Percentiles rank a stretch among this genome's conserved stretches.
Conservation (phyloP, 92 coral and sea anemone species). For the Desmophyllum pertusum region DNA sequence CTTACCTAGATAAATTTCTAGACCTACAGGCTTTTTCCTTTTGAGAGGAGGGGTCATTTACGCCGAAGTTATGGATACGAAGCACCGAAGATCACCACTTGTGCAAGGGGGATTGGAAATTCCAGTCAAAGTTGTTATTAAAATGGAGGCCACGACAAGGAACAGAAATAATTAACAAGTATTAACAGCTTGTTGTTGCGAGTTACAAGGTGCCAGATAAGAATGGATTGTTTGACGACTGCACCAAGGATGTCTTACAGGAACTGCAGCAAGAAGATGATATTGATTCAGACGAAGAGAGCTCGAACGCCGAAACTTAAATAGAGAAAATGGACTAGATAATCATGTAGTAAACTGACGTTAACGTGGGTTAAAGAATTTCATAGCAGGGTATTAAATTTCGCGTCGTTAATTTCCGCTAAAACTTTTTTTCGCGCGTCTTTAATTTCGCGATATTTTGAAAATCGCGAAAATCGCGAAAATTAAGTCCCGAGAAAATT, state of each 20-base stretch:
- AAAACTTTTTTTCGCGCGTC: too few relatives aligned
- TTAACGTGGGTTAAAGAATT: too few relatives aligned
- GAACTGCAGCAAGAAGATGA: too few relatives aligned
- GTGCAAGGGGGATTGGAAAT: constrained; percentile 52
- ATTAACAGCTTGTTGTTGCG: constrained; percentile 9
- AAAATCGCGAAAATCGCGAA: too few relatives aligned
- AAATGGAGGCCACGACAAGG: constrained; percentile 42
- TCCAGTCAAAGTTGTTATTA: constrained; percentile 29
- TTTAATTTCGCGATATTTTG: too few relatives aligned
- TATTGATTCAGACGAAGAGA: too few relatives aligned
- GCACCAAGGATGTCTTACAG: background rate
- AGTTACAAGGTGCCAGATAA: constrained; percentile 24
- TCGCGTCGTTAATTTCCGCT: too few relatives aligned
- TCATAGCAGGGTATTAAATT: too few relatives aligned
- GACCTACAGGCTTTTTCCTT: constrained; percentile 32
- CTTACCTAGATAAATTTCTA: constrained; percentile 55
- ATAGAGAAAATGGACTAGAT: too few relatives aligned
- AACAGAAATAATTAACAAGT: constrained; percentile 14
- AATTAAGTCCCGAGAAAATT: too few relatives aligned
- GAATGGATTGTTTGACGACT: constrained; percentile 14
- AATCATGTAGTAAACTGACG: too few relatives aligned
- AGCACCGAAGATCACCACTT: constrained; percentile 48
- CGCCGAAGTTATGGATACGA: constrained; percentile 28
- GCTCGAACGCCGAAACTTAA: too few relatives aligned
- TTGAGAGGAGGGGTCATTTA: constrained; percentile 20